Base-by-base conservation (phyloP, 2,113 vertebrate genomes). In the Notothenia rossii region DNA sequence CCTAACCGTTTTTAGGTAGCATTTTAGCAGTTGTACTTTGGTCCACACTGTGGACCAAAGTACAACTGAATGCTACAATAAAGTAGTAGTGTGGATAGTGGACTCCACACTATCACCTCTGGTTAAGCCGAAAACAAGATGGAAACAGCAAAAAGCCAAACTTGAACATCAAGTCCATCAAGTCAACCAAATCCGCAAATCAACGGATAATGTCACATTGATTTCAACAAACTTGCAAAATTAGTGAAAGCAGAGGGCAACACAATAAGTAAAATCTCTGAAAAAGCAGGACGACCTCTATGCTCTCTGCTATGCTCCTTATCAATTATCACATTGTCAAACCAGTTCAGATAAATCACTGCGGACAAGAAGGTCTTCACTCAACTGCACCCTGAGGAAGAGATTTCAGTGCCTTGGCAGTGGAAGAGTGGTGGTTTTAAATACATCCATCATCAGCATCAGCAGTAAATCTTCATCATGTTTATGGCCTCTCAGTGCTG, bases 371-470 rank as follows among this genome's bases (percentile, higher is more conserved):
- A 14, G 12, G 72, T 15, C 45, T 40, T 74, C 80, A 49, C 72
- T 75, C 80, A 64, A 13, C 81, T 43, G 53, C 61, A 75, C 76
- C 79, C 81, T 54, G 36, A 84, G 85, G 75, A 92, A 59, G 75
- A 89, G 61, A 75, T 78, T 59, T 85, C 66, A 84, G 25, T 77
- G 76, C 68, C 64, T 83, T 87, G 74, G 69, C 84, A 81, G 55
- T n/a, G 59, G 72, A 77, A 87, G 72, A 84, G 56, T 61, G 79
- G 83, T 83, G 79, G 51, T 69, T 85, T 90, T 80, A 88, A 84
- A 91, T 88, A 78, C 79, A 85, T 92, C 91, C 61, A 72, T 92
- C 89, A 90, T 69, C 77, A 76, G 83, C 74, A 60, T 86, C 85
- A 75, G 82, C 58, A 72, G 74, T 88, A 91, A 91, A 90, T 91